phyloP scores from a whole-genome alignment of 1,140 invertebrate species.

The Camponotus vicinus region DNA sequence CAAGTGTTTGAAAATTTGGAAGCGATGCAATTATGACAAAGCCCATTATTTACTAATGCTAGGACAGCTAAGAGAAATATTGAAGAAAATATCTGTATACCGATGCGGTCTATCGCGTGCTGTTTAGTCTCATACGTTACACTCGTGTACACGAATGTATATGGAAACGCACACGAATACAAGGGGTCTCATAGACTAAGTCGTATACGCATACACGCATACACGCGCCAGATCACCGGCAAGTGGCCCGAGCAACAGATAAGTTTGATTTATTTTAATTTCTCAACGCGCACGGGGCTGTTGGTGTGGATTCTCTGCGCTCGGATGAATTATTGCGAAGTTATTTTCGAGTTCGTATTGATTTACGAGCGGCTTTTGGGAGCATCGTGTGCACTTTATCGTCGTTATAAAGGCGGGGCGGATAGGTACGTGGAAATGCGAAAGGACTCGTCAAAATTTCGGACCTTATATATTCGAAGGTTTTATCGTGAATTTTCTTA shows the following conservation, averaged over 20 bases:
- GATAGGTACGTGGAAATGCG: constrained; percentile 71
- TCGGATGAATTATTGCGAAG: constrained; percentile 78
- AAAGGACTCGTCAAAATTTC: constrained; percentile 65
- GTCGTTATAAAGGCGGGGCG: constrained; percentile 77
- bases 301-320: constrained; percentile 68
- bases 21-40: constrained; percentile 13
- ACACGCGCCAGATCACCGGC: constrained; percentile 76
- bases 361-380: constrained; percentile 80
- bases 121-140: constrained; percentile 61
- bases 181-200: neutral
- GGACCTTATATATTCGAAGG: neutral
- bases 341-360: constrained; percentile 82
- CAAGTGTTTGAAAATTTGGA: constrained; percentile 29
- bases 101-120: constrained; percentile 61
- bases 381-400: constrained; percentile 79
- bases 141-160: neutral
- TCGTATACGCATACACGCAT: constrained; percentile 36
- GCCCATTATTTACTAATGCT: constrained; percentile 73
- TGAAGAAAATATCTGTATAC: constrained; percentile 72
- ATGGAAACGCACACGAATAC: constrained; percentile 21
- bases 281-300: constrained; percentile 74
- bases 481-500: constrained; percentile 13
- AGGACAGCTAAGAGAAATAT: constrained; percentile 65
- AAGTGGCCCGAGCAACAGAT: constrained; percentile 80
- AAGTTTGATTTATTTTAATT: constrained; percentile 85